Evolutionary conservation across 2,113 vertebrate genomes (phyloP).

Genomic region (Pygoscelis adeliae): DNA sequence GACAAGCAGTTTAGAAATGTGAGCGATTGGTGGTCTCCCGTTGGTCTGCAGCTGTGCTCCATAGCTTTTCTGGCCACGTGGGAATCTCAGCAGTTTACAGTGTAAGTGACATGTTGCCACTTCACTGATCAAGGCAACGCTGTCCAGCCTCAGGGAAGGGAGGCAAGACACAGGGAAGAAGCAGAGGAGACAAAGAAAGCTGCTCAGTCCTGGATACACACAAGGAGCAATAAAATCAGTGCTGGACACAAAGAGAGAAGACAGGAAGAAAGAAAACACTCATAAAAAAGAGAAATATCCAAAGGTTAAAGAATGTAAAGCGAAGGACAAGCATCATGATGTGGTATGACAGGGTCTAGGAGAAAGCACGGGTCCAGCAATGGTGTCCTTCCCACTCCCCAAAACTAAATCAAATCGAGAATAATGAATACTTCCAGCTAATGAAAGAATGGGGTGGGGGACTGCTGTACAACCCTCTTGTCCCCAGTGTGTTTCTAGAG

Average conservation of each 20-base stretch:
- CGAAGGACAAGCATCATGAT: neutral
- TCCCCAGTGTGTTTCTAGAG: neutral
- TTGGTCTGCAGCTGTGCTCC: conserved; percentile 29
- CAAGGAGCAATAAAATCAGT: neutral
- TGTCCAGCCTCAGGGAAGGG: neutral
- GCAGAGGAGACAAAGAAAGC: neutral
- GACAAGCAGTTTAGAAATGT: neutral
- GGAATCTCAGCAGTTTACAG: neutral
- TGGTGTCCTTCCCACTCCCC: neutral
- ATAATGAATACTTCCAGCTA: neutral
- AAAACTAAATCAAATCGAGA: neutral
- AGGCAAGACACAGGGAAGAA: neutral
- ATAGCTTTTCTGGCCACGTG: fast-evolving
- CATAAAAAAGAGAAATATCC: neutral
- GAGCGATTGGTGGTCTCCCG: neutral
- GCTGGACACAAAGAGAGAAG: neutral
- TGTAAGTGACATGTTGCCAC: neutral
- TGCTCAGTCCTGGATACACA: neutral
- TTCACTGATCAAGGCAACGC: neutral
- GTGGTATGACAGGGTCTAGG: neutral
- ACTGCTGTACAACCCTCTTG: neutral
- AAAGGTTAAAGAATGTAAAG: neutral
- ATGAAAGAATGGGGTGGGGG: neutral
- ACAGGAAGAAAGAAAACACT: neutral
- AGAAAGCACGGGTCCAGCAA: neutral